phyloP scores from a whole-genome alignment of 2,888 invertebrate genomes.

The Ophraella communa region DNA sequence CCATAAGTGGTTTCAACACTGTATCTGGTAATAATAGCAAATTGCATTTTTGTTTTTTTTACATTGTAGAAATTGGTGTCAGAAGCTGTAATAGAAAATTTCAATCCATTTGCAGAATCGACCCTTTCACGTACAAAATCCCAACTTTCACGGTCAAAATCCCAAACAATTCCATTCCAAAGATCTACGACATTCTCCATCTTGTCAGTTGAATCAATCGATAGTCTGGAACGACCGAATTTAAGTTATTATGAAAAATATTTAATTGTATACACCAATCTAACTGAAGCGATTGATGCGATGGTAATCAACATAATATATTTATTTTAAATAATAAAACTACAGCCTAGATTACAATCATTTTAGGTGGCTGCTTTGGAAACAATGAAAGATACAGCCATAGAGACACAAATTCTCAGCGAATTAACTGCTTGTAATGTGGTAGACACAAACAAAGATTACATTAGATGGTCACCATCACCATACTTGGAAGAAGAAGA shows the following conservation, averaged over 20 bases:
- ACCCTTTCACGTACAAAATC: no score
- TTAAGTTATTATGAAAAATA: constrained; percentile 27
- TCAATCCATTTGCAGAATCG: constrained; percentile 29
- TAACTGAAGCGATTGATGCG: constrained; percentile 27
- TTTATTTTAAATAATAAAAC: background rate
- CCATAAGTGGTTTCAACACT: no score
- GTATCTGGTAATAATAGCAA: no score
- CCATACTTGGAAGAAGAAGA: background rate
- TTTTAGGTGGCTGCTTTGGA: constrained; percentile 21
- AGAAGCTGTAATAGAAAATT: constrained; percentile 20
- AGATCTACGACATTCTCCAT: no score
- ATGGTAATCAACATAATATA: constrained; percentile 16
- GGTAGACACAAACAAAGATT: background rate
- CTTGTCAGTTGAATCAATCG: background rate
- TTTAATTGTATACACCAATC: constrained; percentile 33
- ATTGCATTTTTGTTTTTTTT: background rate
- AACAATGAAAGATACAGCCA: constrained; percentile 29
- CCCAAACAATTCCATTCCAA: background rate
- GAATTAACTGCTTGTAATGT: constrained; percentile 19
- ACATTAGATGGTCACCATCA: background rate
- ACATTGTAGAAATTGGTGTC: background rate
- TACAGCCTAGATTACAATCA: background rate
- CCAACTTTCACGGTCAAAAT: no score
- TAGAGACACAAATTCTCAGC: constrained; percentile 18
- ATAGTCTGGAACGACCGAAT: background rate